These are phyloP conservation scores for Lottia scabra DNA, from an alignment of 2,888 invertebrate genomes.

Conservation along the genomic window DNA sequence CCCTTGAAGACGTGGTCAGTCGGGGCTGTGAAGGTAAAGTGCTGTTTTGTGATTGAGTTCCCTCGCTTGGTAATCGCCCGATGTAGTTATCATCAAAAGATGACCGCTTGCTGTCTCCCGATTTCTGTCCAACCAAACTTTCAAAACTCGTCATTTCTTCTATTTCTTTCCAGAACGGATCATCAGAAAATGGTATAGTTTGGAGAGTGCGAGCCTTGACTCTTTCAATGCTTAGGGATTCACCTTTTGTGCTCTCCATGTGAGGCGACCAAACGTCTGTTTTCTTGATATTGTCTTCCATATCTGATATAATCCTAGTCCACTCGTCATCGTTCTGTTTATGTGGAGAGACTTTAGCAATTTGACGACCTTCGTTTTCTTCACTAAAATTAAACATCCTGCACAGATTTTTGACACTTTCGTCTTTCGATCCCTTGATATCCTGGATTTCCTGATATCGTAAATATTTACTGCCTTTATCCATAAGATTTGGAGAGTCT, in stretches of 20 bases:
- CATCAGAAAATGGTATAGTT: conserved; percentile 62
- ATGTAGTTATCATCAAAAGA: background rate
- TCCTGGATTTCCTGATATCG: conserved; percentile 34
- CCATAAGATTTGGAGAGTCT: background rate
- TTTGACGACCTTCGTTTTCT: conserved; percentile 7
- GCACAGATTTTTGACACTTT: conserved; percentile 43
- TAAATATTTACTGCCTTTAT: conserved; percentile 1
- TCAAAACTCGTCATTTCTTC: conserved; percentile 59
- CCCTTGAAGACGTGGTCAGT: conserved; percentile 19
- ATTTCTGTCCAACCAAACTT: conserved; percentile 16
- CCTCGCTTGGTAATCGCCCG: background rate
- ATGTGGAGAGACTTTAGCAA: conserved; percentile 24
- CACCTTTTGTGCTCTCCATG: conserved; percentile 55
- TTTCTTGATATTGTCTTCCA: conserved; percentile 33
- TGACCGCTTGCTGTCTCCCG: background rate
- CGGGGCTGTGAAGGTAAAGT: conserved; percentile 34
- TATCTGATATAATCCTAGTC: conserved; percentile 31
- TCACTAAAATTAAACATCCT: conserved; percentile 40
- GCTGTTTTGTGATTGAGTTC: conserved; percentile 26
- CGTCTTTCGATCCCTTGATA: conserved; percentile 44
- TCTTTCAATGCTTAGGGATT: conserved; percentile 56
- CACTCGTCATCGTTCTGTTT: conserved; percentile 25
- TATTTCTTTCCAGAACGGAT: conserved; percentile 62
- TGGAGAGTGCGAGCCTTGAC: conserved; percentile 59
- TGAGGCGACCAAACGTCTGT: conserved; percentile 61